Base-by-base conservation (phyloP, 2,888 invertebrate genomes). In the Drosophila dives region DNA sequence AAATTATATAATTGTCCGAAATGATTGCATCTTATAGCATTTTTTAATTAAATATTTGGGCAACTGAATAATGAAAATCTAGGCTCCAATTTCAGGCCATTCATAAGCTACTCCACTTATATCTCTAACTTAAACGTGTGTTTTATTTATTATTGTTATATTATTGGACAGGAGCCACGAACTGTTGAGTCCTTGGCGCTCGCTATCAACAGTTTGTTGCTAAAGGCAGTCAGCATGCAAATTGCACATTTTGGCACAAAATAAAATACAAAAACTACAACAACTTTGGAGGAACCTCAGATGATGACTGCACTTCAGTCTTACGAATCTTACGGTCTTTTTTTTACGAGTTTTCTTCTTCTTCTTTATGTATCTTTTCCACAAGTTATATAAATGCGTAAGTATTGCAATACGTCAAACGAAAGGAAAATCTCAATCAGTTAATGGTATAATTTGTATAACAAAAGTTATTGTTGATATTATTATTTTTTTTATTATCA, bases 181-280 rank as follows among this genome's bases (percentile, higher is more conserved):
- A 38, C n/a, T n/a, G 20, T 10, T 33, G 15, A 3, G 15, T 38
- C 3, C 4, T 36, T 38, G 26, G 12, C 36, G 8, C 6, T 26
- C 10, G n/a, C 34, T 45, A 49, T 40, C 36, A 32, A 42, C 53
- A 61, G n/a, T 26, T 53, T 38, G 56, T 6, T 60, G 64, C 48
- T 45, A 23, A n/a, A 23, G 42, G 20, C 42, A 54, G 7, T 66
- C 67, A 33, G 54, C 66, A 72, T 66, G 60, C 55, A 63, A 73
- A 62, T 66, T 72, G 71, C 40, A 33, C 10, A 48, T 58, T 67
- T 67, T 48, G 34, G 29, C 51, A 15, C 10, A 26, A 29, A 20
- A 64, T 23, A 49, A 38, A 33, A 42, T 10, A 34, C 10, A 2
- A 48, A 50, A 51, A 7, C 32, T 40, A 38, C 66, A 32, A 1